Evolutionary conservation across 1,140 invertebrate genomes (phyloP), one percentile per base, ranked within the genome.

Genomic region (Brachionus koreanus): DNA sequence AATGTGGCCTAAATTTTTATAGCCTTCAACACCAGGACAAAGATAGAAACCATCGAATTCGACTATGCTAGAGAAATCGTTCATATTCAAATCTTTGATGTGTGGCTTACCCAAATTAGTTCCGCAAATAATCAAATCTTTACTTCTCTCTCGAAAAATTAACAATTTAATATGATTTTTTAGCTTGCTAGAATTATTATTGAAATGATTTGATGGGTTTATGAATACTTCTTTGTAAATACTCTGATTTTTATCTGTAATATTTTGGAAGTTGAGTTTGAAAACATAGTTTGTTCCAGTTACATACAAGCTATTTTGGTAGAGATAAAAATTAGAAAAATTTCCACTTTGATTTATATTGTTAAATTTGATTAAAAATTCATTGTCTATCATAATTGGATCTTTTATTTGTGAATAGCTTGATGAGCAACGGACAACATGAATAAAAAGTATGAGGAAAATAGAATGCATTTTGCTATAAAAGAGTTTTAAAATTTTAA

Each of bases 11-110:
- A 74, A 74, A 46, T 74, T 74, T 74, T 74, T 29, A 5, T 42
- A 46, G 12, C 29, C 43, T 29, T 74, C 69, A 46, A 74, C 16
- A 9, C 69, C 69, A 5, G 69, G 69, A 74, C 69, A 74, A 23
- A 74, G 43, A 5, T 74, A 74, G 43, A 35, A 35, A 13, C 69
- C 69, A n/a, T 74, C 69, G 6, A 74, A 74, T 46, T 74, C 69
- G 3, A 74, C 69, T 23, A 74, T 74, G 25, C 69, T 74, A 7
- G 69, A 74, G 29, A 74, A 74, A 46, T 74, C 69, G 37, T 74
- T 23, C 10, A 46, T 39, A 25, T 46, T 74, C 23, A 74, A 46
- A 74, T 74, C 69, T 74, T 74, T 74, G 25, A 74, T 74, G 25
- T 74, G 69, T 23, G 69, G 69, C n/a, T 74, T 74, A 19, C 69